Percentiles rank a stretch among this genome's conserved stretches.
phyloP scores from a whole-genome alignment of 1,140 invertebrate genomes.

The Drosophila persimilis region DNA sequence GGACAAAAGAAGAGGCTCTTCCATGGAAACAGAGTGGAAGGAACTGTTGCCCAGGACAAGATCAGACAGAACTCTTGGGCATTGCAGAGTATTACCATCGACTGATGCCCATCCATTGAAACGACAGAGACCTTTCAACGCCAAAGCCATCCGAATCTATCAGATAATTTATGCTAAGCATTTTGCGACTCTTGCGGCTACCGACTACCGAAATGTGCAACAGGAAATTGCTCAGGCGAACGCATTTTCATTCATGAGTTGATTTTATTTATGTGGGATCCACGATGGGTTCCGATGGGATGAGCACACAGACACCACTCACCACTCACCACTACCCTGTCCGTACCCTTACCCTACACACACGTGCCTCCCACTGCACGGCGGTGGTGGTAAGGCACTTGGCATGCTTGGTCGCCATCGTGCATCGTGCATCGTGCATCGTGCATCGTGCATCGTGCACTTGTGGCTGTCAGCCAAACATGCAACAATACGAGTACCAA shows the following conservation, averaged over 20 bases:
- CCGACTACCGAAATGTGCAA: slow-evolving; percentile 24
- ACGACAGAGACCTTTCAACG: slow-evolving; percentile 39
- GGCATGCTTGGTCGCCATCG: background rate
- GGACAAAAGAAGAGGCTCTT: too few relatives aligned
- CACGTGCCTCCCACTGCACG: background rate
- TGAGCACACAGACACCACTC: background rate
- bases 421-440: slow-evolving; percentile 27
- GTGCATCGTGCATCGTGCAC: slow-evolving; percentile 53
- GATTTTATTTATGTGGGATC: slow-evolving; percentile 69
- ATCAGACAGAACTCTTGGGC: background rate
- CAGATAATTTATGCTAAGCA: slow-evolving; percentile 65
- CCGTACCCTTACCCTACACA: background rate
- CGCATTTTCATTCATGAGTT: slow-evolving; percentile 80
- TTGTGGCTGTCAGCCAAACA: slow-evolving; percentile 78
- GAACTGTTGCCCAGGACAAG: too few relatives aligned
- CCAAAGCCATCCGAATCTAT: slow-evolving; percentile 47
- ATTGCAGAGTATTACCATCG: too few relatives aligned
- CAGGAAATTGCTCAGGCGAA: slow-evolving; percentile 76
- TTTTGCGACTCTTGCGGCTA: slow-evolving; percentile 35
- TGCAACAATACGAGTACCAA: slow-evolving; percentile 49
- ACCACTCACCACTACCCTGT: background rate
- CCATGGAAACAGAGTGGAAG: too few relatives aligned
- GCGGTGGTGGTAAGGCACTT: background rate
- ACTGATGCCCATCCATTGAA: background rate
- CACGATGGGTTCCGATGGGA: too few relatives aligned